A percentile compares a stretch with the other conserved stretches of the same genome.
phyloP scores from a whole-genome alignment of 1,140 invertebrate species.

The Chironomus striatipennis region DNA sequence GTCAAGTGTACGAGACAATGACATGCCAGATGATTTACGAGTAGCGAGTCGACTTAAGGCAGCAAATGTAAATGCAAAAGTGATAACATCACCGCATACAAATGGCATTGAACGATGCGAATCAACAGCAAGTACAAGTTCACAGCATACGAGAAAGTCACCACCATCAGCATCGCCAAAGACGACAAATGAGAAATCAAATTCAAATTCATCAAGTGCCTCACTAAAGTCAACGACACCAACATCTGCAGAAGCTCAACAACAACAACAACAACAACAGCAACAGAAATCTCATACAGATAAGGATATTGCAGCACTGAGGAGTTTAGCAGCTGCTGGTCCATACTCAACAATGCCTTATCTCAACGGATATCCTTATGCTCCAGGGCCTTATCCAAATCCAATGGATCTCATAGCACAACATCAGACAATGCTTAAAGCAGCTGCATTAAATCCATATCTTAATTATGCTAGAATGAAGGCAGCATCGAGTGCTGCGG shows the following conservation, averaged over 20 bases:
- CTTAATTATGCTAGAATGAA: constrained; percentile 64
- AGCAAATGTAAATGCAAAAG: constrained; percentile 33
- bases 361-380: constrained; percentile 44
- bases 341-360: constrained; percentile 55
- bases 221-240: constrained; percentile 22
- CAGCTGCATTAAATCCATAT: constrained; percentile 56
- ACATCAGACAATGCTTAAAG: constrained; percentile 60
- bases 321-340: constrained; percentile 46
- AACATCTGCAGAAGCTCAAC: constrained; percentile 31
- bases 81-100: constrained; percentile 36
- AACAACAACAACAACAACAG: constrained; percentile 28
- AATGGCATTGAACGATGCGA: constrained; percentile 16
- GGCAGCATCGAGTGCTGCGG: constrained; percentile 40
- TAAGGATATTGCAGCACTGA: constrained; percentile 38
- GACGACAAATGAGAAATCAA: constrained; percentile 32
- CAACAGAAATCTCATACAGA: constrained; percentile 30
- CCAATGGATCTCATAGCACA: constrained; percentile 63
- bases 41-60: constrained; percentile 38
- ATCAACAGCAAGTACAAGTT: constrained; percentile 3
- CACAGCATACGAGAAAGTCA: constrained; percentile 26
- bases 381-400: constrained; percentile 41
- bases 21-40: constrained; percentile 19
- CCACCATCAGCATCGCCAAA: constrained; percentile 36
- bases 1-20: constrained; percentile 42
- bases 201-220: constrained; percentile 25